phyloP scores from a whole-genome alignment of 2,797 vertebrate genomes.

The Chelon labrosus region DNA sequence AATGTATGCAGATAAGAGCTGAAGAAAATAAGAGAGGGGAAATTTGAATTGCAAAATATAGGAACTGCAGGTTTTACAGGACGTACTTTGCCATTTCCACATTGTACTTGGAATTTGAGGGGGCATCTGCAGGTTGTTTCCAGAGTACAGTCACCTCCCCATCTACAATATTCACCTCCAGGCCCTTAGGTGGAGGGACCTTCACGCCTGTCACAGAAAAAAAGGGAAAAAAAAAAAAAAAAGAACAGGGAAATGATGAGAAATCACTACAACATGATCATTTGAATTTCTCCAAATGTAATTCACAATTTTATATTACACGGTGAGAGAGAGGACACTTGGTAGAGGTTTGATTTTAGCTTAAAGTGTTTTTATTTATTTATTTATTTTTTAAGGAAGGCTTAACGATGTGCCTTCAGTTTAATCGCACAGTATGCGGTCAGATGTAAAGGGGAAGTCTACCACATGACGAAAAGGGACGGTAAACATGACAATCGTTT shows the following conservation, averaged over 20 bases:
- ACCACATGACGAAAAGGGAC: background rate
- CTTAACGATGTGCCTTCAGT: background rate
- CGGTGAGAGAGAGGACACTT: background rate
- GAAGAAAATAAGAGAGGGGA: background rate
- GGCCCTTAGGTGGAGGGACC: slow-evolving; percentile 13
- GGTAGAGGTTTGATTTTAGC: background rate
- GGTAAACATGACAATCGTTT: slow-evolving; percentile 2
- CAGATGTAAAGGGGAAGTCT: slow-evolving; percentile 16
- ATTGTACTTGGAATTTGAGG: slow-evolving; percentile 61
- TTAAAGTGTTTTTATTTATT: background rate
- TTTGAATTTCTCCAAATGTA: background rate
- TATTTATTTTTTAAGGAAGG: too few relatives aligned
- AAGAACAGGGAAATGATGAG: background rate
- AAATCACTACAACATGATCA: slow-evolving; percentile 8
- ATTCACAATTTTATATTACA: background rate
- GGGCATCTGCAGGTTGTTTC: slow-evolving; percentile 49
- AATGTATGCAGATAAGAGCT: background rate
- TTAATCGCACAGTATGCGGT: slow-evolving; percentile 2
- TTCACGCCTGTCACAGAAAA: slow-evolving; percentile 43
- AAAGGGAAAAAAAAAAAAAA: background rate
- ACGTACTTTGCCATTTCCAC: slow-evolving; percentile 76
- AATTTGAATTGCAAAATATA: background rate
- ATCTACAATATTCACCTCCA: slow-evolving; percentile 69
- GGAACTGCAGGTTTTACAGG: background rate
- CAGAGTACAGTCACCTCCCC: slow-evolving; percentile 72